Conservation (phyloP, 2,797 vertebrate species). For the Malurus splendens region DNA sequence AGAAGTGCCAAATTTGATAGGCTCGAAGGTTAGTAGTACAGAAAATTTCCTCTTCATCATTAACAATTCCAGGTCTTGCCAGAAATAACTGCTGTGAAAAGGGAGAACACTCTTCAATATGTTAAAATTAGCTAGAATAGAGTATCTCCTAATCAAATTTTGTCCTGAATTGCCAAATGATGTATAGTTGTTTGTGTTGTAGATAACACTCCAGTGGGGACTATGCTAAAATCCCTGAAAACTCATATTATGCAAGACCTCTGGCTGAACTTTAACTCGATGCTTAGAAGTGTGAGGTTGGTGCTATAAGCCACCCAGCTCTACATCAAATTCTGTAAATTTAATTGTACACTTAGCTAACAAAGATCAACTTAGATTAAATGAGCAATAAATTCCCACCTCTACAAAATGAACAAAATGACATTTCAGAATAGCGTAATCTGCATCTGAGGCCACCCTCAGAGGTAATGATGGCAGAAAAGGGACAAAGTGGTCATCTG, state of each 20-base stretch:
- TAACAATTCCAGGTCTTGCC: not conserved
- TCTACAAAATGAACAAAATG: constrained; percentile 6
- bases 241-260: constrained; percentile 68
- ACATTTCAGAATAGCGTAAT: not conserved
- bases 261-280: constrained; percentile 71
- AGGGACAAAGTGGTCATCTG: not conserved
- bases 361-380: constrained; percentile 8
- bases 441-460: not conserved
- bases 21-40: not conserved
- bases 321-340: constrained; percentile 30
- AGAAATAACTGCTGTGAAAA: constrained; percentile 38
- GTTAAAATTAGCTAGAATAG: constrained; percentile 56
- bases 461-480: not conserved
- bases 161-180: constrained; percentile 62
- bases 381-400: not conserved
- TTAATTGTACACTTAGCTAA: constrained; percentile 38
- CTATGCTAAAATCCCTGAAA: constrained; percentile 68
- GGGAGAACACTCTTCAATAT: not conserved
- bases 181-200: constrained; percentile 62
- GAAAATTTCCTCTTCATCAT: not conserved
- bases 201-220: constrained; percentile 67
- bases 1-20: not conserved
- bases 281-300: constrained; percentile 42
- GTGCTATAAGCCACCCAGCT: constrained; percentile 37
- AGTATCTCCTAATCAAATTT: constrained; percentile 55